Conservation (phyloP, 1,140 invertebrate species). For the Maconellicoccus hirsutus region DNA sequence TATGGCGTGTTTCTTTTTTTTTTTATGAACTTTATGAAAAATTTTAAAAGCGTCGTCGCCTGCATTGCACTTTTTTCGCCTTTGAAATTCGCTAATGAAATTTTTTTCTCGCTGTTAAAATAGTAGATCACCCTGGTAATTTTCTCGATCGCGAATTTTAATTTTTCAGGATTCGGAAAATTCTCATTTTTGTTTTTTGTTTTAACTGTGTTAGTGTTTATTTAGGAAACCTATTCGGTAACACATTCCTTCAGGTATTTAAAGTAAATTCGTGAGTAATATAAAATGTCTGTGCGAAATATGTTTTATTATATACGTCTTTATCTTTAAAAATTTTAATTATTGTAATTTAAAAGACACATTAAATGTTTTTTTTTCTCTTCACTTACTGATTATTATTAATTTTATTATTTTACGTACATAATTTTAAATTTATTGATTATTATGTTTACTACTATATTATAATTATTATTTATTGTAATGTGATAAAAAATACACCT, state of each 20-base stretch:
- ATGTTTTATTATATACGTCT: conserved; percentile 22
- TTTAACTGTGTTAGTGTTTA: conserved; percentile 20
- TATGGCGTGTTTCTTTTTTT: not conserved
- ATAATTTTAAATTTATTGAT: conserved; percentile 22
- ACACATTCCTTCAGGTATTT: conserved; percentile 20
- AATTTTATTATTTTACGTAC: conserved; percentile 23
- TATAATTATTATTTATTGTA: conserved; percentile 21
- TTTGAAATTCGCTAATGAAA: not conserved
- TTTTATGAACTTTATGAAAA: not conserved
- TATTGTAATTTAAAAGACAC: conserved; percentile 22
- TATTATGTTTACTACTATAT: conserved; percentile 17
- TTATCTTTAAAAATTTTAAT: conserved; percentile 18
- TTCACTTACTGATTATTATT: conserved; percentile 22
- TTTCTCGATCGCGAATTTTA: not conserved
- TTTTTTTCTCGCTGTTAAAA: not conserved
- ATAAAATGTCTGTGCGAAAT: conserved; percentile 16
- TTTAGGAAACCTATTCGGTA: conserved; percentile 18
- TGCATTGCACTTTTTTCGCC: conserved; percentile 22
- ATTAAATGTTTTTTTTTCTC: conserved; percentile 20
- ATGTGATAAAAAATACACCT: conserved; percentile 22
- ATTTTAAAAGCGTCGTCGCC: conserved; percentile 14
- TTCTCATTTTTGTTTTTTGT: conserved; percentile 12
- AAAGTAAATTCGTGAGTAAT: conserved; percentile 22
- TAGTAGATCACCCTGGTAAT: not conserved
- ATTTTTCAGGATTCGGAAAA: not conserved